These are phyloP conservation scores for Bombus huntii DNA, from an alignment of 1,140 invertebrate species.

Conservation along the genomic window DNA sequence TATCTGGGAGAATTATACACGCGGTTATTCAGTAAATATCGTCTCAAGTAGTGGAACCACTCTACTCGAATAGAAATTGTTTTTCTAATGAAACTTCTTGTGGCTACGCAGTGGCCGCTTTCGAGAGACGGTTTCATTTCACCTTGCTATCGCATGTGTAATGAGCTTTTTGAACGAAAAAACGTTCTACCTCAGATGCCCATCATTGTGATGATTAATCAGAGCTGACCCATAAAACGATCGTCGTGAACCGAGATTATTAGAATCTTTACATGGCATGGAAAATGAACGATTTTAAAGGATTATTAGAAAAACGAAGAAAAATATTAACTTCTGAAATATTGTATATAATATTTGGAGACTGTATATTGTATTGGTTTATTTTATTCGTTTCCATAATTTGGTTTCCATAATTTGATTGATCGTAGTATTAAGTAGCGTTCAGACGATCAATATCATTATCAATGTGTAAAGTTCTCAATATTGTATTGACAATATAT, in stretches of 20 bases:
- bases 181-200: background rate
- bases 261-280: background rate
- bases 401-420: too few relatives aligned
- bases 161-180: conserved; percentile 35
- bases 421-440: too few relatives aligned
- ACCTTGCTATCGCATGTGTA: conserved; percentile 8
- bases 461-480: too few relatives aligned
- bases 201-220: conserved; percentile 18
- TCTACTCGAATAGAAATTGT: conserved; percentile 23
- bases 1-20: conserved; percentile 9
- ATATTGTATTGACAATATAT: too few relatives aligned
- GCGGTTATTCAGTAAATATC: conserved; percentile 25
- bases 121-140: conserved; percentile 32
- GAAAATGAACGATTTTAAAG: background rate
- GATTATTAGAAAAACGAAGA: background rate
- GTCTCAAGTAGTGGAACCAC: conserved; percentile 15
- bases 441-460: too few relatives aligned
- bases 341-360: too few relatives aligned
- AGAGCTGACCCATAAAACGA: background rate
- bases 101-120: background rate
- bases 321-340: background rate
- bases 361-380: background rate
- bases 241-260: background rate
- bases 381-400: background rate
- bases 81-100: conserved; percentile 33